phyloP scores from a whole-genome alignment of 2,113 vertebrate species.

The Aplodontia rufa region DNA sequence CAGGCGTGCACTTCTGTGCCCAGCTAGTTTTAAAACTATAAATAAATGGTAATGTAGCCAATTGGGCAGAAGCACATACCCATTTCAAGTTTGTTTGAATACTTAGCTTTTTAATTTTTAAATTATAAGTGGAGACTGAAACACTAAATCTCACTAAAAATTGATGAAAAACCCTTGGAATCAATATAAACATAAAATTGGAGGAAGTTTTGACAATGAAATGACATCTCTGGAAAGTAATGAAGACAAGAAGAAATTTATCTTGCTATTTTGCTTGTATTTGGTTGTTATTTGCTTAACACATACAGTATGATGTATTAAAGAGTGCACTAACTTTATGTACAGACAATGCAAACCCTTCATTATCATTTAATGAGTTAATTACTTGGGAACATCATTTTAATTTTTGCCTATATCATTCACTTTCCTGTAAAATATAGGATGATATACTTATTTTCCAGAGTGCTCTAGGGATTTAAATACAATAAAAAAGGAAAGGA shows the following conservation, averaged over 20 bases:
- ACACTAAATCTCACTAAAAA: background rate
- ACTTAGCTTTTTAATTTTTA: constrained; percentile 11
- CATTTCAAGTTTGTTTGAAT: background rate
- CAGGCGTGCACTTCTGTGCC: too few species aligned
- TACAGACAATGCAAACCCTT: background rate
- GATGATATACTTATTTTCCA: background rate
- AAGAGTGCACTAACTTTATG: background rate
- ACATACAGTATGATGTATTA: background rate
- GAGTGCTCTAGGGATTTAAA: background rate
- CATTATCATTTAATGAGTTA: background rate
- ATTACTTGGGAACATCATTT: background rate
- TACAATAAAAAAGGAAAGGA: background rate
- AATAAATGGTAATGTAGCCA: background rate
- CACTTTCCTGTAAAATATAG: background rate
- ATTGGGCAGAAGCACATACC: background rate
- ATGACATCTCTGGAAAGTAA: background rate
- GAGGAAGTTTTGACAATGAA: background rate
- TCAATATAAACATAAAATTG: background rate
- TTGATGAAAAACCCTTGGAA: background rate
- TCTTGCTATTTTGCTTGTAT: background rate
- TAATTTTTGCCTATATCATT: background rate
- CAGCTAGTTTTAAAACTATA: too few species aligned
- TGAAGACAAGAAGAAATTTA: background rate
- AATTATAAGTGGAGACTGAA: background rate
- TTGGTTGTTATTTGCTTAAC: background rate